These are phyloP conservation scores for Mastacembelus armatus DNA, from an alignment of 2,797 vertebrate species.

Conservation along the genomic window DNA sequence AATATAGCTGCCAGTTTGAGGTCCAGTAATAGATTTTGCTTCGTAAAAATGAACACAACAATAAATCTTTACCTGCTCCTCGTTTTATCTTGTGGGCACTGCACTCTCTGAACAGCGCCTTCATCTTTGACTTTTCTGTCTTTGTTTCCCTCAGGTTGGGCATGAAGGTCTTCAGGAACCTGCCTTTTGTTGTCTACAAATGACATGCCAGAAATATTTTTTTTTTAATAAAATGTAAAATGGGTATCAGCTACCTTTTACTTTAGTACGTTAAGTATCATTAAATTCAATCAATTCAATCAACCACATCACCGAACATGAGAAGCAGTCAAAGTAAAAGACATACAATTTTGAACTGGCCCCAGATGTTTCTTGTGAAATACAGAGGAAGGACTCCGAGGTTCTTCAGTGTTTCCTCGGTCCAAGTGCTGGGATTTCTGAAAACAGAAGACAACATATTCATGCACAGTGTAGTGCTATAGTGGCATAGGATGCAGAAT, in stretches of 20 bases:
- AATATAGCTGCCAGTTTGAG: background rate
- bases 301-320: too few species aligned
- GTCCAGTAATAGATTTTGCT: background rate
- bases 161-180: constrained; percentile 67
- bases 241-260: background rate
- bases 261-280: background rate
- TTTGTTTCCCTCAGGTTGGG: constrained; percentile 46
- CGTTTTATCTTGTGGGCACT: constrained; percentile 12
- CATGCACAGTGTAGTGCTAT: too few species aligned
- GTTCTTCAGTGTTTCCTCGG: constrained; percentile 57
- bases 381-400: constrained; percentile 70
- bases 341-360: constrained; percentile 53
- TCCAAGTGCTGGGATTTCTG: constrained; percentile 67
- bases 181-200: constrained; percentile 58
- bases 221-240: background rate
- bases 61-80: constrained; percentile 55
- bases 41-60: background rate
- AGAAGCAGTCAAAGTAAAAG: background rate
- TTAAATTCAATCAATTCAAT: too few species aligned
- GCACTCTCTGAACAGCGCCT: constrained; percentile 49
- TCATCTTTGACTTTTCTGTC: constrained; percentile 57
- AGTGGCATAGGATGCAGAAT: background rate
- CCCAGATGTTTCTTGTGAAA: constrained; percentile 67
- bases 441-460: constrained; percentile 25
- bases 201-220: background rate